phyloP scores from a whole-genome alignment of 2,888 invertebrate genomes.

The Reticulitermes lucifugus region DNA sequence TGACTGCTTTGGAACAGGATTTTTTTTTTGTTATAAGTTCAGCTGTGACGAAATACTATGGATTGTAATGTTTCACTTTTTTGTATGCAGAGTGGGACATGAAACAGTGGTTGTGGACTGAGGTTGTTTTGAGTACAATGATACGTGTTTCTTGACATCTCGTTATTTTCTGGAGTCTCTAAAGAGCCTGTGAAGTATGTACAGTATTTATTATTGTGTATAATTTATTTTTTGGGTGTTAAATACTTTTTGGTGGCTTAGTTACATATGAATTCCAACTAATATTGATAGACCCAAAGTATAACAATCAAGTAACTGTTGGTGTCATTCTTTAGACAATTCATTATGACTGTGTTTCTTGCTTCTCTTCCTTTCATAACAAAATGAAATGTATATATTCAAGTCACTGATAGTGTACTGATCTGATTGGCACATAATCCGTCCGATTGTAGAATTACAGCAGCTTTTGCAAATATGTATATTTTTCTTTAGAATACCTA shows the following conservation, averaged over 20 bases:
- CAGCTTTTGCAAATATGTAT: background rate
- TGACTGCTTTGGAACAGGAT: no score
- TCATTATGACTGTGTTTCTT: background rate
- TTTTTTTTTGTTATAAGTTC: no score
- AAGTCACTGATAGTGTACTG: no score
- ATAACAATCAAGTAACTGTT: background rate
- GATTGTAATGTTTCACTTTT: no score
- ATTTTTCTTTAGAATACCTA: no score
- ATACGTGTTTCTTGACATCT: background rate
- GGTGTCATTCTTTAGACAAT: background rate
- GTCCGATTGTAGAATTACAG: background rate
- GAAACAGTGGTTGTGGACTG: background rate
- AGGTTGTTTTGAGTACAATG: background rate
- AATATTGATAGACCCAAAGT: background rate
- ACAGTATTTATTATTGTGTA: background rate
- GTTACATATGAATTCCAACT: background rate
- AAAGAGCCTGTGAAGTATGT: background rate
- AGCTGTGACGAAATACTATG: no score
- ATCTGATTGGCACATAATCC: background rate
- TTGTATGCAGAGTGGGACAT: no score
- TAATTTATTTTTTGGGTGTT: constrained; percentile 2
- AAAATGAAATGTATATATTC: background rate
- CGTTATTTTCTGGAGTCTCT: background rate
- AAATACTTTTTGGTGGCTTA: background rate
- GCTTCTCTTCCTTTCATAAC: background rate